Conservation (phyloP, 2,888 invertebrate species). For the Nomada ferruginata region DNA sequence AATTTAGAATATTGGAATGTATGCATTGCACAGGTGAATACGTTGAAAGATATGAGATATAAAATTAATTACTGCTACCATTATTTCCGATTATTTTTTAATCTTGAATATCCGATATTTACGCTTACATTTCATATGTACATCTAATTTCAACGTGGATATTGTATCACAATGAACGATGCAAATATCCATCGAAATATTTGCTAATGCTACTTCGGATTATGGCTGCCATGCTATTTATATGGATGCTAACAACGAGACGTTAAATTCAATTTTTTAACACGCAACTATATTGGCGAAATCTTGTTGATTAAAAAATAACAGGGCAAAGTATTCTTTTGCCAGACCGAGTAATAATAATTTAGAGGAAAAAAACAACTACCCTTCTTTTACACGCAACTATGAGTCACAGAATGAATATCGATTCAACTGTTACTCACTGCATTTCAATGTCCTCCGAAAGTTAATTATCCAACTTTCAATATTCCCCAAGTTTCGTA, state of each 20-base stretch:
- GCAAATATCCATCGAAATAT: slow-evolving; percentile 19
- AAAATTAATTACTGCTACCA: background rate
- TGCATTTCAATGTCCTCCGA: background rate
- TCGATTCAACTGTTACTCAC: too few species aligned
- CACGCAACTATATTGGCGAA: too few species aligned
- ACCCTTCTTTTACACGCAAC: background rate
- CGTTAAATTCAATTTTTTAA: too few species aligned
- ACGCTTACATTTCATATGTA: too few species aligned
- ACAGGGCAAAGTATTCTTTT: slow-evolving; percentile 1
- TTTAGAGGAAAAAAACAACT: background rate
- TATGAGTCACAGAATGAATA: background rate
- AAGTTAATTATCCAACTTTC: background rate
- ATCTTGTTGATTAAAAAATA: background rate
- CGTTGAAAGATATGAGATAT: background rate
- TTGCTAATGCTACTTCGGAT: slow-evolving; percentile 2
- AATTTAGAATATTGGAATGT: background rate
- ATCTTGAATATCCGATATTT: background rate
- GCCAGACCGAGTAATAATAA: background rate
- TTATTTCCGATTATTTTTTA: background rate
- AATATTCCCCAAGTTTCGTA: background rate
- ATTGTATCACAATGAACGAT: slow-evolving; percentile 17
- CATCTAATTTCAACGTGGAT: slow-evolving; percentile 10
- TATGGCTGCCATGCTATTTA: background rate
- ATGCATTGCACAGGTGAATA: background rate
- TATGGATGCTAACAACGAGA: background rate